phyloP scores from a whole-genome alignment of 2,113 vertebrate genomes.

The Butorides virescens region DNA sequence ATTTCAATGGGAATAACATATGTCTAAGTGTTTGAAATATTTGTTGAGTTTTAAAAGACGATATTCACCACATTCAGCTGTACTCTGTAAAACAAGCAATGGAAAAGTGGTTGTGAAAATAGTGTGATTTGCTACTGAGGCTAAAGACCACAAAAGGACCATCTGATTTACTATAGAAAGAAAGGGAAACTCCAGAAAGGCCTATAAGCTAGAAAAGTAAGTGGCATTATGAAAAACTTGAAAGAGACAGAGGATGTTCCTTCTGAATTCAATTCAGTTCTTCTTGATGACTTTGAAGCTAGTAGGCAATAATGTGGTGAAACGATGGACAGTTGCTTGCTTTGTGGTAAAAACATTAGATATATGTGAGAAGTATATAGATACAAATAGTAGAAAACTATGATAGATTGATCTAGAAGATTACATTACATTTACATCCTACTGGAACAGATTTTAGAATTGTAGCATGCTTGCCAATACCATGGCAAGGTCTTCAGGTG shows the following conservation, averaged over 20 bases:
- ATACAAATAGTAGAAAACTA: neutral
- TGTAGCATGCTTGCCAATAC: neutral
- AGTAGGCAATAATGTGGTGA: neutral
- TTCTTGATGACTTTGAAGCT: neutral
- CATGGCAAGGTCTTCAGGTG: conserved; percentile 18
- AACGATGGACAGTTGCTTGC: neutral
- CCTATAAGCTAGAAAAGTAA: neutral
- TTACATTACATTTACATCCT: neutral
- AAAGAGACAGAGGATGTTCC: neutral
- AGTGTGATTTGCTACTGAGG: neutral
- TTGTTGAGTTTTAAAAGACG: neutral
- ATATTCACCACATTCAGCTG: neutral
- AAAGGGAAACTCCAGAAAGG: neutral
- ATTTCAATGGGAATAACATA: neutral
- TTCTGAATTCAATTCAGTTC: neutral
- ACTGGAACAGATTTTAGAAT: neutral
- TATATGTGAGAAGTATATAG: neutral
- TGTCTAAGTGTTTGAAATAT: neutral
- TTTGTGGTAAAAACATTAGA: neutral
- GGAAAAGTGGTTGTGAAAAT: neutral
- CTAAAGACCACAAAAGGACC: neutral
- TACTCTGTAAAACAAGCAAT: neutral
- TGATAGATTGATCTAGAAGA: neutral
- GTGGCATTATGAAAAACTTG: neutral
- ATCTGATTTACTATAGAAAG: neutral